phyloP scores from a whole-genome alignment of 92 coral and sea anemone genomes.

The Diadumene lineata region DNA sequence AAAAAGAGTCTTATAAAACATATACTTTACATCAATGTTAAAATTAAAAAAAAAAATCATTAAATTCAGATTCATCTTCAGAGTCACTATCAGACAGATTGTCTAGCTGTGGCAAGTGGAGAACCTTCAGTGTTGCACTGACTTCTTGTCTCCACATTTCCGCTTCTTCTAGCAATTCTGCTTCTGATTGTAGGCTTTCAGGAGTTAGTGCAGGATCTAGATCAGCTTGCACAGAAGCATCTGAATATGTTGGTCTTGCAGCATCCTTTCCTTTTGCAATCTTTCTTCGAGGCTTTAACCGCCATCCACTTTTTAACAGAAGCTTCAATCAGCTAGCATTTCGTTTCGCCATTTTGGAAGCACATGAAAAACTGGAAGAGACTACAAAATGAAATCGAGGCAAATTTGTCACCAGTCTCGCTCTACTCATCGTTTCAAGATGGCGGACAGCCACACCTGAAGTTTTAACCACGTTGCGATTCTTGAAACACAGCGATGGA shows the following conservation, averaged over 20 bases:
- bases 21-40: not conserved
- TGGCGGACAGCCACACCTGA: too few species aligned
- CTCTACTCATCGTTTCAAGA: too few species aligned
- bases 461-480: too few species aligned
- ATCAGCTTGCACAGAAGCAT: slow-evolving; percentile 44
- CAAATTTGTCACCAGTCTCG: too few species aligned
- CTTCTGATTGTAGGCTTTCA: slow-evolving; percentile 2
- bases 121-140: slow-evolving; percentile 22
- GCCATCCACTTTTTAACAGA: slow-evolving; percentile 43
- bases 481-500: too few species aligned
- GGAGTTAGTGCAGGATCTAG: not conserved
- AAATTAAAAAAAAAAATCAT: slow-evolving; percentile 12
- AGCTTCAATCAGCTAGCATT: slow-evolving; percentile 23
- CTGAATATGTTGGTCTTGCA: slow-evolving; percentile 33
- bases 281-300: slow-evolving; percentile 35
- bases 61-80: slow-evolving; percentile 26
- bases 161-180: slow-evolving; percentile 15
- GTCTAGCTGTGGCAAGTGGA: slow-evolving; percentile 35
- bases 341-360: too few species aligned
- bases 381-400: too few species aligned
- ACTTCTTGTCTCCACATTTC: slow-evolving; percentile 32
- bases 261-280: slow-evolving; percentile 33
- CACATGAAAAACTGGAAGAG: too few species aligned
- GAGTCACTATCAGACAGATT: slow-evolving; percentile 15
- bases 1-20: not conserved